A percentile compares a stretch with the other conserved stretches of the same genome.
Evolutionary conservation across 2,797 vertebrate species (phyloP).

Genomic region (Molossus alvarezi): DNA sequence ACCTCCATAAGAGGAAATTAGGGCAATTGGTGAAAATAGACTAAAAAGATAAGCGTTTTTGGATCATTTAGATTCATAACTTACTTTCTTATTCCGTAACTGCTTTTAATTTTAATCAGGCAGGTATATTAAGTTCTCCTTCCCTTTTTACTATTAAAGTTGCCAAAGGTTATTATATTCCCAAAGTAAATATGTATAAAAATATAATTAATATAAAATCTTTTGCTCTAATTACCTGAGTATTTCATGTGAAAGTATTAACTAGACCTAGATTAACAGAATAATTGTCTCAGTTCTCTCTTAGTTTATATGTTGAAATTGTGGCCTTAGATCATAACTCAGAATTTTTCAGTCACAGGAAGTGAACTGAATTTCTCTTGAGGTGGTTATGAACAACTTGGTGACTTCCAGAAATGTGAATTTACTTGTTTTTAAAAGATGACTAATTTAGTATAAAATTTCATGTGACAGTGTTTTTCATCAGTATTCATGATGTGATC

Average conservation of each 20-base stretch:
- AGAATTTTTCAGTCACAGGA: constrained; percentile 32
- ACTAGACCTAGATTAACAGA: not conserved
- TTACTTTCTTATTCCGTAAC: constrained; percentile 22
- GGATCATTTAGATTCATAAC: not conserved
- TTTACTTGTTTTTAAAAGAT: constrained; percentile 67
- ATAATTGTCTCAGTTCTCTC: not conserved
- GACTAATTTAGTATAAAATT: constrained; percentile 35
- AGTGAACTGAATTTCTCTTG: constrained; percentile 1
- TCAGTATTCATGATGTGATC: constrained; percentile 28
- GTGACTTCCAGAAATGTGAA: constrained; percentile 37
- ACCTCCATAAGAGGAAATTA: not conserved
- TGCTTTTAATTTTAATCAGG: constrained; percentile 37
- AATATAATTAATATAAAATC: not conserved
- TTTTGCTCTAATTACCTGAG: not conserved
- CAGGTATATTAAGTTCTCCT: constrained; percentile 7
- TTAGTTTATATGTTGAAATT: not conserved
- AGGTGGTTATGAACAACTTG: constrained; percentile 2
- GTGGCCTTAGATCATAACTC: not conserved
- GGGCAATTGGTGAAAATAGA: not conserved
- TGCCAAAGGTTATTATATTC: not conserved
- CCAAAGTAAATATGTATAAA: constrained; percentile 1
- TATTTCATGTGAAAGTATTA: not conserved
- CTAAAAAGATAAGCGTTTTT: not conserved
- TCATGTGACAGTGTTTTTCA: constrained; percentile 29
- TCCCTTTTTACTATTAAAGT: constrained; percentile 18